These are phyloP conservation scores for Zoanthus sansibaricus DNA, from an alignment of 92 coral and sea anemone species.

Conservation along the genomic window DNA sequence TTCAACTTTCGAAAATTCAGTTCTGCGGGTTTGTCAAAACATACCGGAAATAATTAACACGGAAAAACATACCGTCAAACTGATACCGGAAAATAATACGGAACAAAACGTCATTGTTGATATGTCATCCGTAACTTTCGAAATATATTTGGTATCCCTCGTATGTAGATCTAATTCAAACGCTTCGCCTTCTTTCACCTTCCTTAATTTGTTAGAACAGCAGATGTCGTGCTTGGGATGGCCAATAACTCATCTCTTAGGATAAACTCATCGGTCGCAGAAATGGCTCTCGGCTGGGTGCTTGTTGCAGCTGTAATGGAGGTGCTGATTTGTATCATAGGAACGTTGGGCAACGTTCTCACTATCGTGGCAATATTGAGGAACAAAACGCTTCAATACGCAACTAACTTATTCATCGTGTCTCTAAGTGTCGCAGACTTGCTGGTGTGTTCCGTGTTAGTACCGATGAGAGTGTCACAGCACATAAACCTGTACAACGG, in stretches of 20 bases:
- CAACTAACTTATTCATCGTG: conserved; percentile 79
- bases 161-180: too few species aligned
- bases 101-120: too few species aligned
- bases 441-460: conserved; percentile 77
- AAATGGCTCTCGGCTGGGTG: conserved; percentile 63
- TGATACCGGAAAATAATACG: too few species aligned
- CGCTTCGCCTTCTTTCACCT: too few species aligned
- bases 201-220: too few species aligned
- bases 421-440: conserved; percentile 85
- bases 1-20: too few species aligned
- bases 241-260: conserved; percentile 16
- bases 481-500: conserved; percentile 67
- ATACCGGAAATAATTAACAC: too few species aligned
- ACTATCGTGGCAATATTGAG: conserved; percentile 73
- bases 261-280: conserved; percentile 26
- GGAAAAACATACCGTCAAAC: too few species aligned
- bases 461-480: conserved; percentile 92
- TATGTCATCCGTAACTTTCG: too few species aligned
- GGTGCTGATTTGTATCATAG: conserved; percentile 64
- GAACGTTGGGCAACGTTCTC: conserved; percentile 80
- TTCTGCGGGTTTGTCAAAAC: too few species aligned
- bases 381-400: conserved; percentile 78
- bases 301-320: conserved; percentile 82
- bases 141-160: too few species aligned
- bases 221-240: neutral